Evolutionary conservation across 2,888 invertebrate species (phyloP).

Genomic region (Platycnemis pennipes): DNA sequence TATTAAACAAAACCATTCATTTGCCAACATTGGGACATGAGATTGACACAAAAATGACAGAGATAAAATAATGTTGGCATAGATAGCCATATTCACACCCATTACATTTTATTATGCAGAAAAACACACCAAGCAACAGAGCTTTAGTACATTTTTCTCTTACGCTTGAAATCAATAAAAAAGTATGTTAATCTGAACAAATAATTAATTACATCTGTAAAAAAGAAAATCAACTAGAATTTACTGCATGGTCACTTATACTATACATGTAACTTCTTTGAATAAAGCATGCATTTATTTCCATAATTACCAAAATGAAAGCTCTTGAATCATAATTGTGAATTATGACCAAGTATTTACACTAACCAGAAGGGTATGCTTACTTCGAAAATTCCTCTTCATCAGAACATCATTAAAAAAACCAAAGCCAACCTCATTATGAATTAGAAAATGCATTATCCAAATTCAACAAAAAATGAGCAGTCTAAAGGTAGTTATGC

Average conservation of each 20-base stretch:
- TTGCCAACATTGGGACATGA: not conserved
- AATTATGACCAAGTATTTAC: not conserved
- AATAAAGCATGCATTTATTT: not conserved
- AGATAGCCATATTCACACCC: not conserved
- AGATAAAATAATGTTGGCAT: not conserved
- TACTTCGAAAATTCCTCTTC: not conserved
- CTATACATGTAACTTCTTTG: not conserved
- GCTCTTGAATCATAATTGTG: constrained; percentile 4
- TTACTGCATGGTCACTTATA: not conserved
- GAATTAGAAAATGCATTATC: not conserved
- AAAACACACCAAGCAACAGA: constrained; percentile 5
- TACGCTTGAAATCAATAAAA: not conserved
- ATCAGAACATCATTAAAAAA: not conserved
- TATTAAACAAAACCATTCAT: not conserved
- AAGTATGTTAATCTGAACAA: not conserved
- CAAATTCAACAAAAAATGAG: not conserved
- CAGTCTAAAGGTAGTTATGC: too few relatives aligned
- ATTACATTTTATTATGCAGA: not conserved
- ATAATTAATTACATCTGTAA: not conserved
- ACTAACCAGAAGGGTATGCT: not conserved
- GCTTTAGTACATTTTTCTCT: not conserved
- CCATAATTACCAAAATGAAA: not conserved
- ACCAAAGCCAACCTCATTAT: not conserved
- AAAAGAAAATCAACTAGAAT: not conserved
- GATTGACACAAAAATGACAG: not conserved